Evolutionary conservation across 2,113 vertebrate genomes (phyloP).

Genomic region (Brachypodius melanocephalos): DNA sequence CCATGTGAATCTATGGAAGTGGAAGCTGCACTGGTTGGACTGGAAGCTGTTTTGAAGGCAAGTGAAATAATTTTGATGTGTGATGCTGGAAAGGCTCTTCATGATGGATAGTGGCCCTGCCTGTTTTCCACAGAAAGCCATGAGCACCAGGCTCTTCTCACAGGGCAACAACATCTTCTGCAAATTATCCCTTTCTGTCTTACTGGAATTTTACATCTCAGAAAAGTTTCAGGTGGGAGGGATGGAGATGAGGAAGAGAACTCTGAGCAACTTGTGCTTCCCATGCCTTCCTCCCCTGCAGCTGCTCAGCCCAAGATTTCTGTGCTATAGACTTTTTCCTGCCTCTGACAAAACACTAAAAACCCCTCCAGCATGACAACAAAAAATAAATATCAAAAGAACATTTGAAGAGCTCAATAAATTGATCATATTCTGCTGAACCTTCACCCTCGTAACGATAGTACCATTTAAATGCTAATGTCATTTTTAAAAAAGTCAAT

Average conservation of each 20-base stretch:
- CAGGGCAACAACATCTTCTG: neutral
- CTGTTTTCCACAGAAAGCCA: rapidly evolving
- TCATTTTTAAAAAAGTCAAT: constrained; percentile 86
- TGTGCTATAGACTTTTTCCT: neutral
- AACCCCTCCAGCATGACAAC: constrained; percentile 62
- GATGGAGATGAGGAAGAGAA: neutral
- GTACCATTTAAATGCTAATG: constrained; percentile 92
- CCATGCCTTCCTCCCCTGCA: neutral
- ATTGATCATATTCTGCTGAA: constrained; percentile 78
- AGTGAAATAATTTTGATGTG: neutral
- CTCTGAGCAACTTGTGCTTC: neutral
- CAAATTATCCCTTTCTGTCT: neutral
- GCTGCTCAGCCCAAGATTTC: neutral
- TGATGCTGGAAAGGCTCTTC: neutral
- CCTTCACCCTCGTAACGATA: constrained; percentile 77
- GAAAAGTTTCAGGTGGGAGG: neutral
- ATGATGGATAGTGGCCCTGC: neutral
- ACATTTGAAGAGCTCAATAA: constrained; percentile 77
- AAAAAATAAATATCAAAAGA: constrained; percentile 68
- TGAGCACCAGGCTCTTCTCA: neutral
- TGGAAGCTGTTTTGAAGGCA: neutral
- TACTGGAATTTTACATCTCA: neutral
- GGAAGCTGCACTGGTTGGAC: neutral
- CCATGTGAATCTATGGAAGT: neutral
- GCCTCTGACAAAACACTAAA: constrained; percentile 43